Conservation (phyloP, 2,113 vertebrate species). For the Istiophorus platypterus region DNA sequence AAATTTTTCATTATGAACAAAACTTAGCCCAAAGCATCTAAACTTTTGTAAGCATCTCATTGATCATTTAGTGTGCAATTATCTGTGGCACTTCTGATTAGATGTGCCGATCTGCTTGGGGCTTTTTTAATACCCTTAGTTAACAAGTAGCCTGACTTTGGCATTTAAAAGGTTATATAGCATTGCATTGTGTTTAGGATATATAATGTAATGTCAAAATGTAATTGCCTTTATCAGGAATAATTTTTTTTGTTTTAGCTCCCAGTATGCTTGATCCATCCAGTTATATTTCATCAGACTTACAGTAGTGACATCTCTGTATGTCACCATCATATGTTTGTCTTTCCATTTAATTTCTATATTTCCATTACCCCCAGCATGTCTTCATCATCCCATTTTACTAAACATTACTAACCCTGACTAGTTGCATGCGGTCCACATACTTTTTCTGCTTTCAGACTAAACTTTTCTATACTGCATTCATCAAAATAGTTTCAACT, state of each 20-base stretch:
- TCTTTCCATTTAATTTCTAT: slow-evolving; percentile 48
- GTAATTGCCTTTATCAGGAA: slow-evolving; percentile 26
- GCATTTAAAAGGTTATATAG: slow-evolving; percentile 11
- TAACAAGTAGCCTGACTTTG: slow-evolving; percentile 33
- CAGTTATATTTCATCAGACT: slow-evolving; percentile 60
- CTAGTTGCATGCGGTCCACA: slow-evolving; percentile 72
- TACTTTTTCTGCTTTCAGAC: slow-evolving; percentile 45
- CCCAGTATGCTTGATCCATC: slow-evolving; percentile 70
- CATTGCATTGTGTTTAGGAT: not conserved
- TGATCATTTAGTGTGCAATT: slow-evolving; percentile 64
- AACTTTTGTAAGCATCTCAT: slow-evolving; percentile 45
- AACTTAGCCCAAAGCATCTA: slow-evolving; percentile 46
- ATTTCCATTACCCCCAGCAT: slow-evolving; percentile 71
- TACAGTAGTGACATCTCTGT: slow-evolving; percentile 33
- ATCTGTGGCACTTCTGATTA: slow-evolving; percentile 51
- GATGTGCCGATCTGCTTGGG: slow-evolving; percentile 24
- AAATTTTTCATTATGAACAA: slow-evolving; percentile 53
- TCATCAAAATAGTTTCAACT: slow-evolving; percentile 24
- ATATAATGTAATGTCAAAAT: slow-evolving; percentile 8
- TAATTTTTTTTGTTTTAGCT: not conserved
- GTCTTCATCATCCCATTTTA: slow-evolving; percentile 37
- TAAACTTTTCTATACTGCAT: slow-evolving; percentile 28
- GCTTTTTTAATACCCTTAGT: slow-evolving; percentile 58
- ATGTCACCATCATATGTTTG: slow-evolving; percentile 31
- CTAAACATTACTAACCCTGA: slow-evolving; percentile 73